Evolutionary conservation across 1,140 invertebrate genomes (phyloP).

Genomic region (Rhynchophorus ferrugineus): DNA sequence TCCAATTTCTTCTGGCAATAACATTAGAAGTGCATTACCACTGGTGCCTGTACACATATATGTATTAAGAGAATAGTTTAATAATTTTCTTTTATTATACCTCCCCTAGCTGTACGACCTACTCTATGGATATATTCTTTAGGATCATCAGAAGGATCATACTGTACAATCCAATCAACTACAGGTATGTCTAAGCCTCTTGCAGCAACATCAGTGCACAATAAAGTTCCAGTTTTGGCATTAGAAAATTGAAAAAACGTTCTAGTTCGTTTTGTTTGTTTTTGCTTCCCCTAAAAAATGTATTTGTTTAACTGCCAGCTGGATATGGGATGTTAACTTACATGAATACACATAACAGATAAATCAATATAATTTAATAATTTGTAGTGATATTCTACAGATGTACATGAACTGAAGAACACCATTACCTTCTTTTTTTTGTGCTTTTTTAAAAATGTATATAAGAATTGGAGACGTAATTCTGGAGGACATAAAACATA

Average conservation of each 20-base stretch:
- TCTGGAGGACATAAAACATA: constrained; percentile 92
- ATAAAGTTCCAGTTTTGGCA: background rate
- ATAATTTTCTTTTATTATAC: constrained; percentile 86
- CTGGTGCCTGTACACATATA: background rate
- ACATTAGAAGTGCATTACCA: background rate
- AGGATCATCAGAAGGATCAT: constrained; percentile 91
- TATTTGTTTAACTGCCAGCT: background rate
- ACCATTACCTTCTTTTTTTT: constrained; percentile 98
- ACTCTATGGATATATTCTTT: constrained; percentile 98
- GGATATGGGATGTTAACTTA: constrained; percentile 49
- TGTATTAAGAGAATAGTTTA: constrained; percentile 34
- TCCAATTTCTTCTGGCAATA: background rate
- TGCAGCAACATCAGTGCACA: constrained; percentile 86
- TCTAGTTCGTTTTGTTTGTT: background rate
- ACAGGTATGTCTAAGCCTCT: constrained; percentile 96
- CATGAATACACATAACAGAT: constrained; percentile 94
- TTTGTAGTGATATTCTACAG: constrained; percentile 96
- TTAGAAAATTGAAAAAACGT: background rate
- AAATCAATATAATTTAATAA: constrained; percentile 97
- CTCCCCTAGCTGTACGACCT: constrained; percentile 84
- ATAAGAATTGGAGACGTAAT: constrained; percentile 91
- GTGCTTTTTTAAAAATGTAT: constrained; percentile 98
- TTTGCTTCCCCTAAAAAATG: background rate
- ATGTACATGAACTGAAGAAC: constrained; percentile 97
- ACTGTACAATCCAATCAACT: constrained; percentile 97